Evolutionary conservation across 2,113 vertebrate genomes (phyloP).

Genomic region (Oostethus manadensis): DNA sequence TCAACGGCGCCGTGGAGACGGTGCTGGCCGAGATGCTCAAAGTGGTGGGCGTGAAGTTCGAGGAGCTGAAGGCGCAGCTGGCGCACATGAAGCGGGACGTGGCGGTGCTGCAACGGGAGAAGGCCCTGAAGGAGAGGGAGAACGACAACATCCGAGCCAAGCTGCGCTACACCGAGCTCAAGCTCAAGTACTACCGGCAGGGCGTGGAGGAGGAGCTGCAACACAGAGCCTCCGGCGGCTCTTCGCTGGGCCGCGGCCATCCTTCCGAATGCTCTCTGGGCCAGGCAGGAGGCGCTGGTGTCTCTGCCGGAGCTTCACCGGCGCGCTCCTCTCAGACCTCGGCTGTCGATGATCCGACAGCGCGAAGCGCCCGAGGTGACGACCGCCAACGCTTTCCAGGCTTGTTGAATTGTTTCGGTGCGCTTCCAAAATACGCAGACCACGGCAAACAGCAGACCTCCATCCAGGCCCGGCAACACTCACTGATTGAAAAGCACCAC

Average conservation of each 20-base stretch:
- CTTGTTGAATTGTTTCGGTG: too few species aligned
- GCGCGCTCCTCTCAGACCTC: conserved; percentile 18
- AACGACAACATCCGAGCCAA: conserved; percentile 69
- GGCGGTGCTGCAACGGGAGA: conserved; percentile 55
- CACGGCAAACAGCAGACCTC: too few species aligned
- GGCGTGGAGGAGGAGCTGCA: conserved; percentile 67
- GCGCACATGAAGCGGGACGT: conserved; percentile 53
- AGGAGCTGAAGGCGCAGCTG: conserved; percentile 70
- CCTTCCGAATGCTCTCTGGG: conserved; percentile 8
- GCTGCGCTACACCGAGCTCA: conserved; percentile 67
- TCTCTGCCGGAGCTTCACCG: conserved; percentile 9
- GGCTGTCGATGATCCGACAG: not conserved
- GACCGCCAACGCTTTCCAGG: too few species aligned
- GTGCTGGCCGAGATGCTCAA: conserved; percentile 75
- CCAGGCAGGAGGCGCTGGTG: not conserved
- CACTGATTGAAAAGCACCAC: too few species aligned
- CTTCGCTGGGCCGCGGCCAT: conserved; percentile 20
- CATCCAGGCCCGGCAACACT: too few species aligned
- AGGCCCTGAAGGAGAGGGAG: conserved; percentile 69
- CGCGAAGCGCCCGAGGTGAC: conserved; percentile 32
- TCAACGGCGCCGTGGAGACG: conserved; percentile 73
- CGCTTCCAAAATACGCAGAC: too few species aligned
- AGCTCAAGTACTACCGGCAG: conserved; percentile 68
- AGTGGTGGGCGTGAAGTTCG: conserved; percentile 73
- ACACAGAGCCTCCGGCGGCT: conserved; percentile 46